These are phyloP conservation scores for Planiliza haematocheilus DNA, from an alignment of 2,113 vertebrate species.

Conservation along the genomic window DNA sequence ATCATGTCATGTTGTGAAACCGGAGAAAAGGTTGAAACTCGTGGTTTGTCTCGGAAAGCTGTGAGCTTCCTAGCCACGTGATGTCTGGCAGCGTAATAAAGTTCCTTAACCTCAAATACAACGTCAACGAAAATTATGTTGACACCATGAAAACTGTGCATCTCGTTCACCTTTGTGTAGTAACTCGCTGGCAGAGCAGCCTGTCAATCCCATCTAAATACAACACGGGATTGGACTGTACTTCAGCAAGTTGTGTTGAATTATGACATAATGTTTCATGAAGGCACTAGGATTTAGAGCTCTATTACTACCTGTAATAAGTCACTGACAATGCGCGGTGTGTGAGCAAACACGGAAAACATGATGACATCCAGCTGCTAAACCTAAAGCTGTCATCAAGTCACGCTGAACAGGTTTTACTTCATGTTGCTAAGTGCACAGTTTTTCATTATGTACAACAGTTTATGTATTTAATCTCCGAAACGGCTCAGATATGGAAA, in stretches of 20 bases:
- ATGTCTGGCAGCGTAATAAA: too few species aligned
- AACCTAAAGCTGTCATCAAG: constrained; percentile 42
- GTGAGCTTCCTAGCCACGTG: too few species aligned
- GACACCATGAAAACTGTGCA: too few species aligned
- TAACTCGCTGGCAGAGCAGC: too few species aligned
- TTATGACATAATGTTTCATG: neutral
- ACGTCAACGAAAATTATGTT: too few species aligned
- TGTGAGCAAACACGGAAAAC: constrained; percentile 43
- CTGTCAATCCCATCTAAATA: too few species aligned
- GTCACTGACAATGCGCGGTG: constrained; percentile 8
- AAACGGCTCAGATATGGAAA: constrained; percentile 27
- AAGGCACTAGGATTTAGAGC: neutral
- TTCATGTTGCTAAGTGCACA: constrained; percentile 21
- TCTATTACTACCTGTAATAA: constrained; percentile 1
- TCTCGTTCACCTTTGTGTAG: too few species aligned
- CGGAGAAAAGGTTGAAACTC: too few species aligned
- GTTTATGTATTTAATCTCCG: constrained; percentile 47
- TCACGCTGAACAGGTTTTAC: constrained; percentile 27
- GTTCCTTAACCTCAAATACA: too few species aligned
- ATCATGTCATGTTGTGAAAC: too few species aligned
- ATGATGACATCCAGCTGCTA: constrained; percentile 53
- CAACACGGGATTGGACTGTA: too few species aligned
- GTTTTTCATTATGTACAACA: constrained; percentile 34
- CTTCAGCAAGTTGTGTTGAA: neutral
- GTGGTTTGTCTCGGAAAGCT: too few species aligned